Base-by-base conservation (phyloP, 2,888 invertebrate species). In the Cartodere bifasciata region DNA sequence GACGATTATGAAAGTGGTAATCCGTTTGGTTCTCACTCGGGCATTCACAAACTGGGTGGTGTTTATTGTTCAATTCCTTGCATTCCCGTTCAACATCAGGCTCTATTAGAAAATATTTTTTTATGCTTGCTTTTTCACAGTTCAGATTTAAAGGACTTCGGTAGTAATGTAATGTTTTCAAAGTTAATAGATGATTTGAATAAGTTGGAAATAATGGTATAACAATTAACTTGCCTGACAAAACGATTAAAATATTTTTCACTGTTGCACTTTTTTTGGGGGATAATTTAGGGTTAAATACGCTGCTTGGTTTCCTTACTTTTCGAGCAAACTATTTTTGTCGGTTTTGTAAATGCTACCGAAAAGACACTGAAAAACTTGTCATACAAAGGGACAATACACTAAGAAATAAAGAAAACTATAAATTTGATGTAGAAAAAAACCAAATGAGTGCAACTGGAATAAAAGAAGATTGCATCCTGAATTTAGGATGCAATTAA, bases 1-100 rank as follows among this genome's bases (percentile, higher is more conserved):
- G 42, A 44, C 29, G 44, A 46, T 17, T 43, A 39, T 34, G 45
- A 45, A 32, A 31, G 17, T 6, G 39, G 42, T 3, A 44, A 45
- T 31, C 36, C 42, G 12, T 20, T 44, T 7, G 41, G 40, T 3
- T 44, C 42, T 9, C 42, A 40, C 28, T 25, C 39, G 3, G 45
- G 41, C 3, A 34, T 36, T 2, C 35, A 46, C 12, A 46, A 45
- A 32, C 31, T 46, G 12, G 42, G 46, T 10, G 42, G 35, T 15
- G 37, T 44, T 5, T 46, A 47, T 35, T 24, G 32, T 9, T 28
- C 32, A 17, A 31, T 45, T 11, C 33, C 38, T 4, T 25, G 31
- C 13, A 22, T 46, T 9, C 45, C 41, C 9, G 36, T 32, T 4
- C 13, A 40, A 16, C 27, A 26, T 23, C 10, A 16, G 13, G 32